These are phyloP conservation scores for Lathronympha strigana DNA, from an alignment of 2,888 invertebrate genomes.

Conservation along the genomic window DNA sequence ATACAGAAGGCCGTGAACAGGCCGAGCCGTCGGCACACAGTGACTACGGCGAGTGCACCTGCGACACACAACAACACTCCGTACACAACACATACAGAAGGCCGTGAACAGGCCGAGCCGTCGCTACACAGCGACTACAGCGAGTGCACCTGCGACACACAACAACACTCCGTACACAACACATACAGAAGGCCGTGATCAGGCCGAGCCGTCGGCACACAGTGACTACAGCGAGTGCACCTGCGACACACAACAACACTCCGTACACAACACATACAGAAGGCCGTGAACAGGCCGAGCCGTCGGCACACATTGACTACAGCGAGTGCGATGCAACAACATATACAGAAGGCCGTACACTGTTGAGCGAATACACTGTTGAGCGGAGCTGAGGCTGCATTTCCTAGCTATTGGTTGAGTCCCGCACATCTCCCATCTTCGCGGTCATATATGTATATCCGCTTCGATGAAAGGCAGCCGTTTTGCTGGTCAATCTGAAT, in stretches of 20 bases:
- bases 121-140: neutral
- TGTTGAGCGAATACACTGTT: too few species aligned
- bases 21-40: conserved; percentile 7
- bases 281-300: conserved; percentile 3
- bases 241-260: neutral
- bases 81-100: conserved; percentile 7
- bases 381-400: too few species aligned
- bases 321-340: conserved; percentile 7
- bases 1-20: conserved; percentile 1
- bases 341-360: neutral
- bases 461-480: too few species aligned
- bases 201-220: conserved; percentile 4
- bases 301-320: conserved; percentile 9
- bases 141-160: neutral
- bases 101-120: conserved; percentile 4
- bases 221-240: conserved; percentile 21
- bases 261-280: conserved; percentile 6
- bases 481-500: too few species aligned
- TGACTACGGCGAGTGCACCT: conserved; percentile 8
- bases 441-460: too few species aligned
- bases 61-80: neutral
- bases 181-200: neutral
- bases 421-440: too few species aligned
- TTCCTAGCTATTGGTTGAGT: too few species aligned
- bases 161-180: conserved; percentile 7